Base-by-base conservation (phyloP, 2,113 vertebrate species). In the Crocuta crocuta region DNA sequence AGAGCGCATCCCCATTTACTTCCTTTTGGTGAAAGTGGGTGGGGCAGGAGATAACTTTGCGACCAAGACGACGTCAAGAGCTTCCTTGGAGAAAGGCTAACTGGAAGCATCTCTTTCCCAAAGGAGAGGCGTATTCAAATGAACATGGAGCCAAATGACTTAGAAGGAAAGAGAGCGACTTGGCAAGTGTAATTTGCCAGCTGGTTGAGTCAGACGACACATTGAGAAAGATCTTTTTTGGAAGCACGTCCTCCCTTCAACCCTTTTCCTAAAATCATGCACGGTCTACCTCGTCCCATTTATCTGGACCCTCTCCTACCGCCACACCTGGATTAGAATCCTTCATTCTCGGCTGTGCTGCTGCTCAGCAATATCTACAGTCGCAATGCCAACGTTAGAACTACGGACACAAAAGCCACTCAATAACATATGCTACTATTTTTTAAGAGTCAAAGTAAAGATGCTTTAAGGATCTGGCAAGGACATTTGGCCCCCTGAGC, bases 201-300 rank as follows among this genome's bases (percentile, higher is more conserved):
- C 95, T 98, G 97, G 95, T 97, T 93, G 97, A 97, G 97, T 97
- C 97, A 98, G 97, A 98, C 96, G 76, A 98, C 95, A 98, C 97
- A 98, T 80, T 97, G 95, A 97, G 88, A 95, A 96, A 92, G 95
- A 97, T 97, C 97, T 94, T 97, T 96, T 98, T 95, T 96, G 96
- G 97, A 97, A 97, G 63, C 91, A 95, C 45, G 95, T 97, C 96
- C 96, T 97, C 94, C 91, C 91, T 97, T 97, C 91, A 97, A 98
- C 94, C 66, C 92, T 94, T 94, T 90, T 84, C 86, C 70, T 93
- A 93, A 93, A 89, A 91, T 73, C 87, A 50, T 63, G 63, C 24
- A 58, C 50, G 53, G 88, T 92, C 92, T 93, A 68, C 94, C 85
- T 97, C 15, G 10, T 79, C 92, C 93, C 24, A 24, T 89, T 71